Evolutionary conservation across 2,888 invertebrate genomes (phyloP), one percentile per base, ranked within the genome.

Genomic region (Parnassius orleans): DNA sequence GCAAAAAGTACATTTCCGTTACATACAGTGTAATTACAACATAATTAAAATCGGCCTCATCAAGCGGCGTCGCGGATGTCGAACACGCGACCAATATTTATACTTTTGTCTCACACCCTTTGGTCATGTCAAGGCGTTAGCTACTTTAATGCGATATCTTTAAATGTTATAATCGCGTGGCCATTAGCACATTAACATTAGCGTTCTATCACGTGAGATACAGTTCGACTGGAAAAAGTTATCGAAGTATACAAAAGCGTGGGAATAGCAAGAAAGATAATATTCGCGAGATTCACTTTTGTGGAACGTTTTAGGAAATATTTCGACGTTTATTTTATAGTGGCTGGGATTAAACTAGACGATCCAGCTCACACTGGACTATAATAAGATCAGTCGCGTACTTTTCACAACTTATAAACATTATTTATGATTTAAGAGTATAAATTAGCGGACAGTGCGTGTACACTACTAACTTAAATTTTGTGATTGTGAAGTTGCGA

Each of bases 141-240:
- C 19, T 9, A 10, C 61, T 57, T 56, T 61, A 61, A 46, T 19
- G 0, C 11, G 42, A 57, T 48, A 48, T 2, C 9, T 19, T 53
- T 53, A 61, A 57, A 53, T 48, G 57, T 48, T 53, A 53, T 48
- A 57, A 50, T 57, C 53, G 61, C 57, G 14, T 24, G 48, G 47
- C 48, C 33, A 53, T 57, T 52, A 48, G 47, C 53, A 42, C 57
- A 57, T 61, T 61, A 53, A 57, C 53, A 53, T 61, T 52, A 53
- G 61, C 53, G 53, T 58, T 53, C 42, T 54, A 58, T 63, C 59
- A 63, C 59, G 63, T 59, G 52, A 59, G 55, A 57, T 54, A 53
- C 58, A 41, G 59, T 15, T 46, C 24, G 55, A 51, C 46, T 50
- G 58, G 54, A 57, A 56, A 33, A 57, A 62, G 44, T 62, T 57